Base-by-base conservation (phyloP, 2,797 vertebrate species). In the Melanogrammus aeglefinus region DNA sequence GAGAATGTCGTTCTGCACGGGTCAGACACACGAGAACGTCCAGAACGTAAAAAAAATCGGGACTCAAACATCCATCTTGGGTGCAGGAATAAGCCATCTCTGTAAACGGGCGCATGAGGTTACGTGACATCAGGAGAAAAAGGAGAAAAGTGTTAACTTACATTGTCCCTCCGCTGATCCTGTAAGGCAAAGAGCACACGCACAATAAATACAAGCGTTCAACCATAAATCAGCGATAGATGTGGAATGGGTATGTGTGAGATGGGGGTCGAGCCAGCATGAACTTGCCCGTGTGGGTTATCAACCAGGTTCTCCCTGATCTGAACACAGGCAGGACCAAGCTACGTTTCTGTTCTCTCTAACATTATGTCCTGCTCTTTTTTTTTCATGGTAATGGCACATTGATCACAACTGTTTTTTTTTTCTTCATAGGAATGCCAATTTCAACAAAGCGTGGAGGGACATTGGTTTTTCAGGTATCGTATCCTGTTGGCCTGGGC, bases 401-500 rank as follows among this genome's bases (percentile, higher is more conserved):
- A 44, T 44, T 57, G 29, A 7, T 6, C 69, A 8, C 9, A 31
- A 35, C 12, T 72, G 29, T 33, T 24, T 74, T 75, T 63, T 63
- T 63, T 8, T 75, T 75, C 47, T 63, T 29, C 2, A 63, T 39
- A 78, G 75, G 35, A 81, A 72, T 63, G 27, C 1, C 69, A 66
- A 74, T 76, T 75, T 72, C 0, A 69, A 36, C 33, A 69, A 80
- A 77, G 9, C 81, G 63, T 0, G 71, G 38, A 73, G 69, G 81
- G 74, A 7, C 7, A 76, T 82, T 84, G 35, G 35, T 86, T 69
- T 78, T 73, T 1, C 72, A 71, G 77, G 12, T 79, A 41, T 69
- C 74, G 75, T 51, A 76, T 90, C 81, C 80, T 83, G 77, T 83
- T 81, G 81, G 74, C 79, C 72, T 78, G 83, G 77, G 77, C 74